Conservation (phyloP, 30 jellyfish, hydroid and myxozoan species). For the Hydractinia symbiolongicarpus region DNA sequence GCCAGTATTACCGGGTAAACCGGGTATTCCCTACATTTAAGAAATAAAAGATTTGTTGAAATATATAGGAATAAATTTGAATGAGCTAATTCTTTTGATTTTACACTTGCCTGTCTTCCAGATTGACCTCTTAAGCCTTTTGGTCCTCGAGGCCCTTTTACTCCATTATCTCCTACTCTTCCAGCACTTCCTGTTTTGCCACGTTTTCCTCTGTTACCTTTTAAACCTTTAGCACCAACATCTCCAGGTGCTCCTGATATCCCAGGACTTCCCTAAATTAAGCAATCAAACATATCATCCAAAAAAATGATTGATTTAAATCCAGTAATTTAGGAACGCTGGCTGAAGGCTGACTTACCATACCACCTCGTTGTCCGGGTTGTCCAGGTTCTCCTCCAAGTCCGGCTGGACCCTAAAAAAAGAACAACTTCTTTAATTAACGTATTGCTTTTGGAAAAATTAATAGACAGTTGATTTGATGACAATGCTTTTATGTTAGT, state of each 20-base stretch:
- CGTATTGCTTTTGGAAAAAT: no score
- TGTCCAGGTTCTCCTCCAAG: slow-evolving; percentile 84
- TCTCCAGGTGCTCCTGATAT: slow-evolving; percentile 87
- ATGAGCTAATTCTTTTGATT: not conserved
- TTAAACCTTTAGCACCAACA: slow-evolving; percentile 80
- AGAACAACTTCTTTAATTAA: not conserved
- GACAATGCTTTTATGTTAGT: not conserved
- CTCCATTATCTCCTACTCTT: slow-evolving; percentile 21
- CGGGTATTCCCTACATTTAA: slow-evolving; percentile 29
- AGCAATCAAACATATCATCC: not conserved
- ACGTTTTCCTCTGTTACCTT: slow-evolving; percentile 77
- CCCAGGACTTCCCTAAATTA: slow-evolving; percentile 65
- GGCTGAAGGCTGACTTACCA: slow-evolving; percentile 31
- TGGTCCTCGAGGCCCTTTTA: slow-evolving; percentile 43
- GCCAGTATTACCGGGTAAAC: slow-evolving; percentile 57
- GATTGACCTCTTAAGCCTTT: slow-evolving; percentile 92
- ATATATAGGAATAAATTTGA: no score
- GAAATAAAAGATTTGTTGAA: not conserved
- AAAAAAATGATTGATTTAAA: not conserved
- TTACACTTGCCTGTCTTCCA: slow-evolving; percentile 55
- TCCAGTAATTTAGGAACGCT: not conserved
- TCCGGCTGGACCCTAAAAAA: slow-evolving; percentile 55
- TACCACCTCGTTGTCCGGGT: slow-evolving; percentile 80
- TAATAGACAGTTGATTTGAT: no score
- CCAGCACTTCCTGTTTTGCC: slow-evolving; percentile 48